phyloP scores from a whole-genome alignment of 2,888 invertebrate species.

The Crematogaster levior region DNA sequence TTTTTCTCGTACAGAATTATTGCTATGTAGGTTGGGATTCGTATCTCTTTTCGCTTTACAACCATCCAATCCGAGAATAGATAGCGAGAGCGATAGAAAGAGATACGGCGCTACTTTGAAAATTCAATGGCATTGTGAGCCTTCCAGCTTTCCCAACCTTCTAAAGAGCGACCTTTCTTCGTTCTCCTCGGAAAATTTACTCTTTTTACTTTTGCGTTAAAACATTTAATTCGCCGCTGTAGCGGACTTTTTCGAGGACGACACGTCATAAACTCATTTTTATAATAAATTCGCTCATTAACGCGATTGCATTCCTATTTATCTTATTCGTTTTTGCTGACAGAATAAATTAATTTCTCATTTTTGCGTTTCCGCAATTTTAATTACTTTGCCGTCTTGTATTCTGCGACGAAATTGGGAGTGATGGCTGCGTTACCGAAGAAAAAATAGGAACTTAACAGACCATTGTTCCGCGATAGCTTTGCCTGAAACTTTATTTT shows the following conservation, averaged over 20 bases:
- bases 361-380: not conserved
- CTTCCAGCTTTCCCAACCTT: no score
- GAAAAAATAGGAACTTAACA: slow-evolving; percentile 6
- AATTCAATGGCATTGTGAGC: slow-evolving; percentile 35
- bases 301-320: slow-evolving; percentile 19
- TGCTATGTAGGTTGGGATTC: slow-evolving; percentile 9
- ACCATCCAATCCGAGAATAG: slow-evolving; percentile 19
- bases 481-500: slow-evolving; percentile 30
- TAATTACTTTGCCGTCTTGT: not conserved
- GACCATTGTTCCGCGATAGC: not conserved
- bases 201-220: not conserved
- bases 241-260: not conserved
- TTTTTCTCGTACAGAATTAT: not conserved
- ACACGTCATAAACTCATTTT: slow-evolving; percentile 2
- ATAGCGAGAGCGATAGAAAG: not conserved
- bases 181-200: slow-evolving; percentile 4
- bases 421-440: no score
- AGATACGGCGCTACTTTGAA: slow-evolving; percentile 18
- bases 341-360: not conserved
- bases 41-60: slow-evolving; percentile 37
- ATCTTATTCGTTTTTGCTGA: not conserved
- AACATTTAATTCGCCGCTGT: not conserved
- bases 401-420: not conserved
- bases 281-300: slow-evolving; percentile 23
- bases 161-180: not conserved